Conservation (phyloP, 2,797 vertebrate species). For the Buphagus erythrorhynchus region DNA sequence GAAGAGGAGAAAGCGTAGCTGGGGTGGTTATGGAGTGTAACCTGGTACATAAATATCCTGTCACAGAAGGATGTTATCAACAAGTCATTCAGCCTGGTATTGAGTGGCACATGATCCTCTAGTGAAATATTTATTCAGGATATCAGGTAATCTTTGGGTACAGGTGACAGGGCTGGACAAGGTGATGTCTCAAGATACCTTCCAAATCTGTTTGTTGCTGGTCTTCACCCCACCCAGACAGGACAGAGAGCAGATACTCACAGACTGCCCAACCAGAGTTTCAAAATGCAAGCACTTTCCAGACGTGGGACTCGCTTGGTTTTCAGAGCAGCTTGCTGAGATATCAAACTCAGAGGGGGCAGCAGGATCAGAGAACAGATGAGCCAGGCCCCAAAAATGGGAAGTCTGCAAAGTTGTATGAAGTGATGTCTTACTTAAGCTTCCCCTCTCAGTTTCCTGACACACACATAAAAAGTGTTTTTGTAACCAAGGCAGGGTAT, state of each 20-base stretch:
- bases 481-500: neutral
- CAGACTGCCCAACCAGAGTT: neutral
- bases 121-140: neutral
- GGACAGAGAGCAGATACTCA: neutral
- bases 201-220: neutral
- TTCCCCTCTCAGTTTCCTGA: neutral
- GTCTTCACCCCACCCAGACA: neutral
- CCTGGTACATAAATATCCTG: neutral
- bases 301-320: rapidly evolving
- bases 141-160: neutral
- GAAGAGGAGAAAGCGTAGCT: neutral
- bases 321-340: neutral
- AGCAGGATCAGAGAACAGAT: neutral
- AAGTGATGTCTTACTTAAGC: neutral
- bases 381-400: neutral
- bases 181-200: neutral
- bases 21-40: neutral
- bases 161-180: neutral
- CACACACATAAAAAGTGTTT: neutral
- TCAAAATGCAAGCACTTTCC: neutral
- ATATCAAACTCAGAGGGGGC: neutral
- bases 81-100: neutral
- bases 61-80: neutral
- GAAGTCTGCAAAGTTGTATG: neutral
- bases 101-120: neutral